Evolutionary conservation across 2,888 invertebrate species (phyloP), one percentile per base, ranked within the genome.

Genomic region (Nomada fabriciana): DNA sequence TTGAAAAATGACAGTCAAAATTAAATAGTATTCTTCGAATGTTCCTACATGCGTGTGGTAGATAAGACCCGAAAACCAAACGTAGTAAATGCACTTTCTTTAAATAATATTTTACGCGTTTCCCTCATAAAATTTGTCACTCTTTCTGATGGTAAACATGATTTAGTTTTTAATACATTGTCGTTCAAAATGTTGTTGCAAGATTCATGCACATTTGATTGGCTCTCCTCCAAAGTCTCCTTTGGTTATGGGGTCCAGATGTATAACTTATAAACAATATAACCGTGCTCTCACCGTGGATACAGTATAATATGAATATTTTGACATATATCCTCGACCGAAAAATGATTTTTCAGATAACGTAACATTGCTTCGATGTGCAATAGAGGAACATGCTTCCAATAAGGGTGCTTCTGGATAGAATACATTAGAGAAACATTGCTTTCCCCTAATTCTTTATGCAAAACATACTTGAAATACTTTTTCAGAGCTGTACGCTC

Each of bases 301-400:
- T 97, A 97, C 20, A 97, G 92, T 10, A 97, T 92, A 47, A 97
- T 92, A 77, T 96, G 96, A 70, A 96, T 94, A 88, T 96, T 96
- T 42, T 94, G 92, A 52, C 94, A 94, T 84, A 97, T 96, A 52
- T 95, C 95, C 7, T 94, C 89, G 70, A 94, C 92, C 0, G 92
- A 87, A 89, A 96, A 97, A 4, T 93, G 90, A 59, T 94, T 92
- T 68, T 94, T 89, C 42, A 97, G 92, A 90, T 94, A 96, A 42
- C 94, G 92, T 65, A 96, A 94, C 69, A 96, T 96, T 47, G 95
- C 94, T 74, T 96, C 94, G 4, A 88, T 50, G 4, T 47, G 9
- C 0, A 0, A 0, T 7, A 78, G 55, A 1, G 74, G 0, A n/a
- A 64, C 15, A 11, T 2, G n/a, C 43, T 60, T 77, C 85, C 88